Conservation (phyloP, 2,797 vertebrate genomes). For the Schizopygopsis malacanthus region DNA sequence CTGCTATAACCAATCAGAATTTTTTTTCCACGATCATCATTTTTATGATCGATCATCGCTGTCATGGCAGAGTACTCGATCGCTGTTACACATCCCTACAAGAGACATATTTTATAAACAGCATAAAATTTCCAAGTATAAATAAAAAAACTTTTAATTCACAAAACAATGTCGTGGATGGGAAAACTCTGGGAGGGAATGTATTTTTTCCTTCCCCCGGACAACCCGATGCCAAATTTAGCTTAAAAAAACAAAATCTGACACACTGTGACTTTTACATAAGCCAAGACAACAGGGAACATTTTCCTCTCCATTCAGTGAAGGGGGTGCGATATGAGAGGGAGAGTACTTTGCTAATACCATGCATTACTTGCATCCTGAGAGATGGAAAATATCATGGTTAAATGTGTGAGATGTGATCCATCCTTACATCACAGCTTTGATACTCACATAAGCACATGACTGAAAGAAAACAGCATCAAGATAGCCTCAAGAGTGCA, state of each 20-base stretch:
- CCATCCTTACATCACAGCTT: background rate
- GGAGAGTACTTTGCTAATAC: background rate
- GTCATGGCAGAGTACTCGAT: too few relatives aligned
- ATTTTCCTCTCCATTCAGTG: constrained; percentile 13
- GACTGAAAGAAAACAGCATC: background rate
- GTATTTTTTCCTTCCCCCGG: constrained; percentile 26
- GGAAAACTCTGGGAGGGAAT: constrained; percentile 29
- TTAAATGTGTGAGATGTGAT: background rate
- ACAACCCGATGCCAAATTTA: constrained; percentile 32
- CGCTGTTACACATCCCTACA: too few relatives aligned
- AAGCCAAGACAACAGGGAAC: constrained; percentile 18
- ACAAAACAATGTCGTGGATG: constrained; percentile 1
- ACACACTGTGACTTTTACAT: constrained; percentile 23
- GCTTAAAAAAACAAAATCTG: constrained; percentile 3
- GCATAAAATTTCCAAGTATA: background rate
- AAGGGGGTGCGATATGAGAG: background rate
- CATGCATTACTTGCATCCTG: constrained; percentile 21
- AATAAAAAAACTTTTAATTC: background rate
- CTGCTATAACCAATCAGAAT: too few relatives aligned
- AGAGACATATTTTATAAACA: background rate
- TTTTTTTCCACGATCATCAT: too few relatives aligned
- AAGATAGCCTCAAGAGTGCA: background rate
- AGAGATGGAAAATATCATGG: background rate
- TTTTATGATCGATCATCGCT: too few relatives aligned
- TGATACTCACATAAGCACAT: background rate